Percentiles rank a stretch among this genome's conserved stretches.
Evolutionary conservation across 1,140 invertebrate species (phyloP).

Genomic region (Cydia strobilella): DNA sequence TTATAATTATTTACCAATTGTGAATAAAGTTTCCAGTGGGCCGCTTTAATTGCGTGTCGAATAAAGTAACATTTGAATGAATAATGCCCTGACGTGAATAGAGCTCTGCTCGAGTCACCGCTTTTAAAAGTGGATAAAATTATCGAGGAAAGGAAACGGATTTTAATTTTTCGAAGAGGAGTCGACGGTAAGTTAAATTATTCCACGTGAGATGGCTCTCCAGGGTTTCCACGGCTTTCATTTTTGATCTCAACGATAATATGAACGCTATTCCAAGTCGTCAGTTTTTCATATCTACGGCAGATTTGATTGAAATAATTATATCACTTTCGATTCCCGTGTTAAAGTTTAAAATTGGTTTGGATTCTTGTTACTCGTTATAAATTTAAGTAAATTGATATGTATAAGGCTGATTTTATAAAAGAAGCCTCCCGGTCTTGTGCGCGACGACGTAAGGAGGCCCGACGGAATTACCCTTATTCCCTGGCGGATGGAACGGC

Average conservation of each 20-base stretch:
- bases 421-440: too few species aligned
- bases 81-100: conserved; percentile 66
- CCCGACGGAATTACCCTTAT: too few species aligned
- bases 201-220: conserved; percentile 67
- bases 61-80: conserved; percentile 74
- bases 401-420: neutral
- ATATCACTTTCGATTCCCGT: conserved; percentile 33
- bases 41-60: conserved; percentile 65
- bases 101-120: conserved; percentile 57
- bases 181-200: conserved; percentile 70
- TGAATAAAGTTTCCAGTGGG: conserved; percentile 64
- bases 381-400: neutral
- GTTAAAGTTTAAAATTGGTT: conserved; percentile 39
- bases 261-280: conserved; percentile 50
- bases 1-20: conserved; percentile 79
- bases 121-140: conserved; percentile 55
- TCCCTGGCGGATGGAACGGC: too few species aligned
- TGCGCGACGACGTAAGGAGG: too few species aligned
- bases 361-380: conserved; percentile 35
- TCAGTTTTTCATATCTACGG: conserved; percentile 42
- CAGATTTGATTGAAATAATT: conserved; percentile 36
- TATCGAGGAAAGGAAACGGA: conserved; percentile 59
- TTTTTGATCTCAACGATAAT: conserved; percentile 51
- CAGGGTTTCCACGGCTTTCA: conserved; percentile 54
- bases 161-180: conserved; percentile 63